phyloP scores from a whole-genome alignment of 2,113 vertebrate species.

The Sylvia atricapilla region DNA sequence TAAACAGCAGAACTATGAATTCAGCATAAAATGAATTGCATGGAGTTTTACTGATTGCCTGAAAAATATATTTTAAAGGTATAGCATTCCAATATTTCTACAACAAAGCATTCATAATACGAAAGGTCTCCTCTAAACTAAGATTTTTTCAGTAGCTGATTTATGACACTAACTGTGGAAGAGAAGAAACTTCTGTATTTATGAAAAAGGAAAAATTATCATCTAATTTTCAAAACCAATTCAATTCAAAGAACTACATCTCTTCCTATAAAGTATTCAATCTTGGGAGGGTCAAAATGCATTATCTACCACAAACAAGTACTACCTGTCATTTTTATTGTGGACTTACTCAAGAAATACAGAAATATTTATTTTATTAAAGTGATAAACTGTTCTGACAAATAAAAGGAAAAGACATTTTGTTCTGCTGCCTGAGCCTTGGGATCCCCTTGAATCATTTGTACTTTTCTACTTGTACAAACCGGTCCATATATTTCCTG shows the following conservation, averaged over 20 bases:
- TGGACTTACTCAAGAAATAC: background rate
- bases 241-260: background rate
- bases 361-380: background rate
- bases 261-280: background rate
- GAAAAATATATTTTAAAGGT: background rate
- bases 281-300: background rate
- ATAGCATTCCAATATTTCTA: background rate
- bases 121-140: background rate
- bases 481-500: background rate
- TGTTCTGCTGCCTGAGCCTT: background rate
- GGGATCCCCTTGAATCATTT: background rate
- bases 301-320: background rate
- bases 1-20: background rate
- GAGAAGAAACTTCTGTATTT: background rate
- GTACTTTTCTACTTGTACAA: background rate
- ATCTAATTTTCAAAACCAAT: background rate
- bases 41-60: background rate
- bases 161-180: background rate
- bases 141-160: background rate
- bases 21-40: background rate
- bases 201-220: fast-evolving
- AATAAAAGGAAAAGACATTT: background rate
- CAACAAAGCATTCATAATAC: background rate
- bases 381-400: background rate
- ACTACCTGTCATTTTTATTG: background rate